A percentile compares a stretch with the other conserved stretches of the same genome.
phyloP scores from a whole-genome alignment of 2,888 invertebrate genomes.

The Athalia rosae region DNA sequence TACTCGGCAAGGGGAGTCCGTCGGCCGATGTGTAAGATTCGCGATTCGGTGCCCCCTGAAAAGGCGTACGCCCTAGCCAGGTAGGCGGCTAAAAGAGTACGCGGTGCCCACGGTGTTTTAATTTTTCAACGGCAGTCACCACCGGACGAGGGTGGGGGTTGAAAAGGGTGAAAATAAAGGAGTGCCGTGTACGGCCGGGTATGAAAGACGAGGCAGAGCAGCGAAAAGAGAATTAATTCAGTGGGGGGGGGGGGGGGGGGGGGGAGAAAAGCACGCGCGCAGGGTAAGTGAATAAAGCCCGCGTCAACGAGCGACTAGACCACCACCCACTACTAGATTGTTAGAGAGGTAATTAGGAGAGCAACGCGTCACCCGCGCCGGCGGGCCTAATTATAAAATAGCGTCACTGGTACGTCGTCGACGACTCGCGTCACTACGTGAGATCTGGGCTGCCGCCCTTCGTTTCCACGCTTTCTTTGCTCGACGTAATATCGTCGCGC shows the following conservation, averaged over 20 bases:
- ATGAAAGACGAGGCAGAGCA: neutral
- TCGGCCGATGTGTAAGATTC: no score
- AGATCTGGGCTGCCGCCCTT: constrained; percentile 45
- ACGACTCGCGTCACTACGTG: neutral
- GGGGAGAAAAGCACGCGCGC: constrained; percentile 17
- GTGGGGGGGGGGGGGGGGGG: constrained; percentile 29
- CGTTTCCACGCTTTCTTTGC: neutral
- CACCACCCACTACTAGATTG: constrained; percentile 57
- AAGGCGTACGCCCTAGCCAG: no score
- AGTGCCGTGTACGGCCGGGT: no score
- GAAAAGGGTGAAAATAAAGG: no score
- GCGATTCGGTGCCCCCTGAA: no score
- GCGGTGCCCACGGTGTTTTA: no score
- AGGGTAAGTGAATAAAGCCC: constrained; percentile 63
- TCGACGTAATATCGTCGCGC: no score
- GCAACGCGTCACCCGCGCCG: constrained; percentile 66
- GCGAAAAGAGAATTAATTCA: constrained; percentile 12
- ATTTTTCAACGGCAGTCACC: no score
- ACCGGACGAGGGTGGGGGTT: no score
- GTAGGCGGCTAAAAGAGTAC: no score
- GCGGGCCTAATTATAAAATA: constrained; percentile 72
- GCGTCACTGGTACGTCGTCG: constrained; percentile 24
- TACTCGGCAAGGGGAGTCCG: no score
- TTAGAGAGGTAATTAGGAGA: constrained; percentile 72
- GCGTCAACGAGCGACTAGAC: constrained; percentile 59